phyloP scores from a whole-genome alignment of 2,113 vertebrate genomes.

The Cervus canadensis region DNA sequence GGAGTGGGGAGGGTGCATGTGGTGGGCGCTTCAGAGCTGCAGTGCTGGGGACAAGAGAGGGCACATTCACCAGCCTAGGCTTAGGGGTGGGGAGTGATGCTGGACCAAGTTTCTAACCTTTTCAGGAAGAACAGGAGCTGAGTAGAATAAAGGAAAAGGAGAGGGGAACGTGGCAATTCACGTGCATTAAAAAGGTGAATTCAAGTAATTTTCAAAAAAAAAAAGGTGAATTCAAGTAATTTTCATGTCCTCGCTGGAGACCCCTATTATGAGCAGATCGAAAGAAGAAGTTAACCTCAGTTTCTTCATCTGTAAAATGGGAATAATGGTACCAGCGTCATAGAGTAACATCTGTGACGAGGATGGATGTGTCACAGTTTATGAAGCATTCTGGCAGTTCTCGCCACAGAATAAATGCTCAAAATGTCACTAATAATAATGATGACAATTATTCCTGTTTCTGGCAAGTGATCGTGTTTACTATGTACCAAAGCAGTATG shows the following conservation, averaged over 20 bases:
- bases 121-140: not conserved
- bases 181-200: fast-evolving
- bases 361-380: not conserved
- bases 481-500: too few relatives aligned
- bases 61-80: not conserved
- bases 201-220: not conserved
- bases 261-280: not conserved
- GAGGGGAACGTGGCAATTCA: not conserved
- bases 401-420: not conserved
- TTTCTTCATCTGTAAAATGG: not conserved
- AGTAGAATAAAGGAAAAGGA: not conserved
- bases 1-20: not conserved
- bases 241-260: fast-evolving
- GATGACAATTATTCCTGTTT: too few relatives aligned
- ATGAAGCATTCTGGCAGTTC: not conserved
- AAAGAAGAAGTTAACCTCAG: not conserved
- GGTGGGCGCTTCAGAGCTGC: not conserved
- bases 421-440: too few relatives aligned
- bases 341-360: fast-evolving
- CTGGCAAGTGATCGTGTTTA: not conserved
- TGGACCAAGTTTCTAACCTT: not conserved
- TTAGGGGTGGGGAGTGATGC: fast-evolving
- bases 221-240: not conserved
- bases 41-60: fast-evolving
- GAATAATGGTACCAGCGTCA: not conserved